Conservation (phyloP, 2,888 invertebrate species). For the Ochropleura plecta region DNA sequence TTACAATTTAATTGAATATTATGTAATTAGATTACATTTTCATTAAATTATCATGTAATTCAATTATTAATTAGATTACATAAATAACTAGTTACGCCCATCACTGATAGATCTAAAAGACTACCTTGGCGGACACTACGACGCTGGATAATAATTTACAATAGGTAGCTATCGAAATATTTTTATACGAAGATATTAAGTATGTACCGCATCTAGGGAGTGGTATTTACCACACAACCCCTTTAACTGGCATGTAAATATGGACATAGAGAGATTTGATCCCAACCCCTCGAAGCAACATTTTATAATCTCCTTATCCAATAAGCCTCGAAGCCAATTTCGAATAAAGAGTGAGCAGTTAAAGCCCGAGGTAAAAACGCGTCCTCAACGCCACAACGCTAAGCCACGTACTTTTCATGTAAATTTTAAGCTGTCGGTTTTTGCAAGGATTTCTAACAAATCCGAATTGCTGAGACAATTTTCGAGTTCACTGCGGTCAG, state of each 20-base stretch:
- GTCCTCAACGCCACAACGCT: slow-evolving; percentile 71
- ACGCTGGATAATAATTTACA: background rate
- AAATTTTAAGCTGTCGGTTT: slow-evolving; percentile 81
- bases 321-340: slow-evolving; percentile 80
- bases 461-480: slow-evolving; percentile 76
- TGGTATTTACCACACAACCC: slow-evolving; percentile 16
- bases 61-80: too few relatives aligned
- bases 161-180: background rate
- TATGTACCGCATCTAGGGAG: slow-evolving; percentile 6
- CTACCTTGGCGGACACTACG: background rate
- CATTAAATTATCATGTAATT: too few relatives aligned
- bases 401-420: slow-evolving; percentile 82
- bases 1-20: too few relatives aligned
- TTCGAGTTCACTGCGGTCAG: slow-evolving; percentile 71
- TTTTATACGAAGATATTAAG: background rate
- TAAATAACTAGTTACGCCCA: too few relatives aligned
- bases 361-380: slow-evolving; percentile 81
- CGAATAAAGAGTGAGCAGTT: slow-evolving; percentile 82
- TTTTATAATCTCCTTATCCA: slow-evolving; percentile 80
- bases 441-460: slow-evolving; percentile 77
- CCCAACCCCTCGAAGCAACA: slow-evolving; percentile 68
- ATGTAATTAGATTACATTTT: too few relatives aligned
- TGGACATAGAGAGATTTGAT: slow-evolving; percentile 67
- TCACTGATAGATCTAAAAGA: too few relatives aligned
- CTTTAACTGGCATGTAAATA: slow-evolving; percentile 42